Percentiles rank a stretch among this genome's conserved stretches.
Evolutionary conservation across 2,113 vertebrate genomes (phyloP).

Genomic region (Rhodinocichla rosea): DNA sequence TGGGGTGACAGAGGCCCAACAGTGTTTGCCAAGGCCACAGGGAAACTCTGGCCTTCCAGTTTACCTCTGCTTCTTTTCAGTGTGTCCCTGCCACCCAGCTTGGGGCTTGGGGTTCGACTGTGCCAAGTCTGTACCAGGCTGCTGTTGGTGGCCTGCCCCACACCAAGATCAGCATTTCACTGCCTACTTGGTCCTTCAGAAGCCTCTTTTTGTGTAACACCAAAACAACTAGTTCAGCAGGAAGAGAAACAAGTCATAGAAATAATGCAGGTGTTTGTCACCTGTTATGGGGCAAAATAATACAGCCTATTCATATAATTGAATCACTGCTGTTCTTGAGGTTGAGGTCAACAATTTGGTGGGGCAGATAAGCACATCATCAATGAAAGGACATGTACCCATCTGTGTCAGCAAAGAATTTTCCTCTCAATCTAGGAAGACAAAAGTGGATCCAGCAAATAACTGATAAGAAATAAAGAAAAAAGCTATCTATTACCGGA

Average conservation of each 20-base stretch:
- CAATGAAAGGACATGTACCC: neutral
- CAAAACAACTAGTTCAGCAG: neutral
- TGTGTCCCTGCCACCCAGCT: accelerated
- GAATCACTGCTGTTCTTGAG: neutral
- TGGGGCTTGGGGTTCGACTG: neutral
- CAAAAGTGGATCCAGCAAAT: neutral
- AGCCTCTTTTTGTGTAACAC: neutral
- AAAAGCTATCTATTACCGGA: neutral
- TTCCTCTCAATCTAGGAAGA: neutral
- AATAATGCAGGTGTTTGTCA: neutral
- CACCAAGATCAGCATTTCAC: neutral
- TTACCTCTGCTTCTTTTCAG: neutral
- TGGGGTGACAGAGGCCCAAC: accelerated
- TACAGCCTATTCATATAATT: neutral
- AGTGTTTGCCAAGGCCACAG: accelerated
- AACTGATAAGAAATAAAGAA: neutral
- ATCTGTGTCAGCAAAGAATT: neutral
- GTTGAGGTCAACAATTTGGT: neutral
- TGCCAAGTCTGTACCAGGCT: neutral
- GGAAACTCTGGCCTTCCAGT: neutral
- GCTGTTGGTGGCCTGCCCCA: neutral
- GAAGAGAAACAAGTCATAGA: neutral
- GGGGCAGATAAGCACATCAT: neutral
- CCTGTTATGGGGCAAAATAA: neutral
- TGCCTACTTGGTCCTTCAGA: neutral